These are phyloP conservation scores for Tenodera sinensis DNA, from an alignment of 2,888 invertebrate genomes.

Conservation along the genomic window DNA sequence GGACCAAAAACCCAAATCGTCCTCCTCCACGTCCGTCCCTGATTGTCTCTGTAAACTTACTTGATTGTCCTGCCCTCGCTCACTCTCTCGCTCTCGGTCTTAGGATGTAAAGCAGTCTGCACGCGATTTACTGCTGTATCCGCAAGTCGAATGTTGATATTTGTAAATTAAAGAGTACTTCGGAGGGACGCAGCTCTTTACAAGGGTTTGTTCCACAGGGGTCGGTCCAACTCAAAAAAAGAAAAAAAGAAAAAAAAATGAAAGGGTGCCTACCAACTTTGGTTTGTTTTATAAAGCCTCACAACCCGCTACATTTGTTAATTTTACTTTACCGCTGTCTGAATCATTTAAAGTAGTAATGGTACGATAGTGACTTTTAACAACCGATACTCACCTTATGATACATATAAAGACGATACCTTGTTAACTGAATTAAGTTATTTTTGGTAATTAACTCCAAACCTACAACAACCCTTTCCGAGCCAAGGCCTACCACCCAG, in stretches of 20 bases:
- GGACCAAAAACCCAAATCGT: constrained; percentile 6
- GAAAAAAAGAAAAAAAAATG: too few relatives aligned
- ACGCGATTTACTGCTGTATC: background rate
- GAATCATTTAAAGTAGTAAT: background rate
- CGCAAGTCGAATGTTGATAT: background rate
- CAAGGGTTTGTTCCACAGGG: background rate
- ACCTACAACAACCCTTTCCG: too few relatives aligned
- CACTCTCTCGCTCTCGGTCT: background rate
- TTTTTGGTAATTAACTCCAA: too few relatives aligned
- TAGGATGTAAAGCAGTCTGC: background rate
- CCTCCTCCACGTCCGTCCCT: background rate
- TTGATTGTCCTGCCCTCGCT: background rate
- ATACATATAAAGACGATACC: too few relatives aligned
- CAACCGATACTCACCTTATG: too few relatives aligned
- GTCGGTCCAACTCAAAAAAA: background rate
- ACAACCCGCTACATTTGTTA: background rate
- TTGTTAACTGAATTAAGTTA: too few relatives aligned
- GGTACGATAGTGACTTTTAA: background rate
- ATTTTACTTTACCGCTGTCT: background rate
- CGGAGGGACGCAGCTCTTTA: background rate
- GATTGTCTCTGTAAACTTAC: background rate
- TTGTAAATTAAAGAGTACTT: background rate
- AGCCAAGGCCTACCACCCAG: too few relatives aligned
- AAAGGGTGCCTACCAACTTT: background rate
- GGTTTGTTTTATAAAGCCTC: background rate